Base-by-base conservation (phyloP, 1,140 invertebrate species). In the Drosophila navojoa region DNA sequence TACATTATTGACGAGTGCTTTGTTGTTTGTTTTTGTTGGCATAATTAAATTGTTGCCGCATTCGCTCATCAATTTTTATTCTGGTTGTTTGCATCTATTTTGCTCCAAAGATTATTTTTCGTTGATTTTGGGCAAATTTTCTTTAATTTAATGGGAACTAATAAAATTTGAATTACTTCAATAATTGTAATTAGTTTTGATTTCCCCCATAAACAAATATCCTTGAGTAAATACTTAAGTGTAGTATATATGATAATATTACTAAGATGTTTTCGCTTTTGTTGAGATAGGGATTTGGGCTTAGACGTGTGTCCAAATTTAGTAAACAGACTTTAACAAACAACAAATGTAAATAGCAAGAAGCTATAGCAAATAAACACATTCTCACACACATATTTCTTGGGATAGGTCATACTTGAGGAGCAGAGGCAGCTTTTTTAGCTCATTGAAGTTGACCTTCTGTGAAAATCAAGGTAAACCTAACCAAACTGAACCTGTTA, bases 161-260 rank as follows among this genome's bases (percentile, higher is more conserved):
- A 81, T 77, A 75, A 81, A 81, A 74, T 32, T 54, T 60, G 27
- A 81, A 70, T 77, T 77, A 54, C 40, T 55, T 38, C 3, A 38
- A 38, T 38, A 11, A 38, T n/a, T 22, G 15, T 45, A 54, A 71
- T 70, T 59, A 32, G 19, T 27, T 71, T 71, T 71, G 45, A 50
- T 58, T 58, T 62, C 35, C 5, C n/a, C n/a, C 5, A 5, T 44
- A 22, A 7, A 1, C 11, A 5, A 4, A 50, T 58, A 67, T 54
- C 25, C 45, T 52, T 6, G 22, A 52, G 15, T 6, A 6, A 32
- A 11, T 38, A 10, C 4, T 11, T 38, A 38, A 11, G 1, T 38
- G 10, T 38, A 38, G 35, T 9, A 9, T 11, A 35, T 10, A 9
- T 35, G n/a, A n/a, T n/a, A n/a, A n/a, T n/a, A n/a, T n/a, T n/a